These are phyloP conservation scores for Hyalella azteca DNA, from an alignment of 2,888 invertebrate genomes.

Conservation along the genomic window DNA sequence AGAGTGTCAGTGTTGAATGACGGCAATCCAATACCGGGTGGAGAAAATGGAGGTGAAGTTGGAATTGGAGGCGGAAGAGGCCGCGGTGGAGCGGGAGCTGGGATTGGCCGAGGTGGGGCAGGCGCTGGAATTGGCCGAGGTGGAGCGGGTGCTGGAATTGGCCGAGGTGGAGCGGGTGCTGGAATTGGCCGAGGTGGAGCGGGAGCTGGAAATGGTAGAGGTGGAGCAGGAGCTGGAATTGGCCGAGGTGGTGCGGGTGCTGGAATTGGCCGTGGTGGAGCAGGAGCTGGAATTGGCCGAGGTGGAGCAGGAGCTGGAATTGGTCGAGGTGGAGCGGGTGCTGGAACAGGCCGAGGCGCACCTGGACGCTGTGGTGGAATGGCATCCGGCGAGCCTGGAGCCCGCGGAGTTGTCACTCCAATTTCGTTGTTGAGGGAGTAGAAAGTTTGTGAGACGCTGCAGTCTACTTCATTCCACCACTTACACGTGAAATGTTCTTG, in stretches of 20 bases:
- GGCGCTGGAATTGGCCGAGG: neutral
- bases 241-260: slow-evolving; percentile 19
- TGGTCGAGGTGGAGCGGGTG: slow-evolving; percentile 1
- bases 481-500: slow-evolving; percentile 73
- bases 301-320: neutral
- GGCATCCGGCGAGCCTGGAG: neutral
- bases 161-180: neutral
- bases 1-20: neutral
- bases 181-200: neutral
- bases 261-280: slow-evolving; percentile 9
- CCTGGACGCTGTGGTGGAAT: neutral
- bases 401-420: slow-evolving; percentile 56
- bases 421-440: slow-evolving; percentile 65
- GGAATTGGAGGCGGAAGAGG: slow-evolving; percentile 10
- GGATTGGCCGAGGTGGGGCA: neutral
- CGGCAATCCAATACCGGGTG: neutral
- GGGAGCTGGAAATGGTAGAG: neutral
- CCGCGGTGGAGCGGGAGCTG: neutral
- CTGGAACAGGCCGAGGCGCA: slow-evolving; percentile 14
- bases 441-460: slow-evolving; percentile 66
- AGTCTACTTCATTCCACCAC: slow-evolving; percentile 75
- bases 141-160: neutral
- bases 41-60: neutral
- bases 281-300: neutral
- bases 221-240: neutral